These are phyloP conservation scores for Cotesia typhae DNA, from an alignment of 1,140 invertebrate genomes.

Conservation along the genomic window DNA sequence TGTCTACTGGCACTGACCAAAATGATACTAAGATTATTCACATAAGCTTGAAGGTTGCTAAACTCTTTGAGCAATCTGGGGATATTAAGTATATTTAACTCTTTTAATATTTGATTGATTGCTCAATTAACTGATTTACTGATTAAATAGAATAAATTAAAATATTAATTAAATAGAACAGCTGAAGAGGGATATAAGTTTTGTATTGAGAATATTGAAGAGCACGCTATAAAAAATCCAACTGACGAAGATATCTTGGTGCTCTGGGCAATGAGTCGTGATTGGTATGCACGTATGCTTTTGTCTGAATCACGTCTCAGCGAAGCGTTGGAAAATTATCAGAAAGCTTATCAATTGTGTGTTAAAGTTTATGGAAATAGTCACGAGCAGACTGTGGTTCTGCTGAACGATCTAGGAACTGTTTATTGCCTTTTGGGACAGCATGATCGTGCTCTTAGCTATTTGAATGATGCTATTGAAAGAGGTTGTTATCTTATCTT, in stretches of 20 bases:
- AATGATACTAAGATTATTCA: conserved; percentile 80
- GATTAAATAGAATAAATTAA: conserved; percentile 35
- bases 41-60: conserved; percentile 81
- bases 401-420: conserved; percentile 88
- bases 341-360: conserved; percentile 76
- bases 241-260: conserved; percentile 70
- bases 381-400: conserved; percentile 77
- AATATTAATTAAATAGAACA: conserved; percentile 60
- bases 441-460: conserved; percentile 74
- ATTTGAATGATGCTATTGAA: conserved; percentile 76
- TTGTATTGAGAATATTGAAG: conserved; percentile 76
- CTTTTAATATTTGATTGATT: conserved; percentile 1
- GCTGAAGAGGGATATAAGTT: conserved; percentile 80
- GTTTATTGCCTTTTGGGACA: conserved; percentile 74
- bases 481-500: conserved; percentile 65
- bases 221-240: conserved; percentile 65
- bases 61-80: conserved; percentile 73
- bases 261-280: conserved; percentile 76
- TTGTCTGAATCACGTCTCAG: conserved; percentile 71
- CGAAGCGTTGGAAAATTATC: conserved; percentile 74
- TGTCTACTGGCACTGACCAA: conserved; percentile 73
- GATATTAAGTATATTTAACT: conserved; percentile 49
- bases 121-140: background rate
- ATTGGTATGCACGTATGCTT: conserved; percentile 85
- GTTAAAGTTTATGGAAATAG: conserved; percentile 72